phyloP scores from a whole-genome alignment of 2,797 vertebrate species.

The Emydoidea blandingii region DNA sequence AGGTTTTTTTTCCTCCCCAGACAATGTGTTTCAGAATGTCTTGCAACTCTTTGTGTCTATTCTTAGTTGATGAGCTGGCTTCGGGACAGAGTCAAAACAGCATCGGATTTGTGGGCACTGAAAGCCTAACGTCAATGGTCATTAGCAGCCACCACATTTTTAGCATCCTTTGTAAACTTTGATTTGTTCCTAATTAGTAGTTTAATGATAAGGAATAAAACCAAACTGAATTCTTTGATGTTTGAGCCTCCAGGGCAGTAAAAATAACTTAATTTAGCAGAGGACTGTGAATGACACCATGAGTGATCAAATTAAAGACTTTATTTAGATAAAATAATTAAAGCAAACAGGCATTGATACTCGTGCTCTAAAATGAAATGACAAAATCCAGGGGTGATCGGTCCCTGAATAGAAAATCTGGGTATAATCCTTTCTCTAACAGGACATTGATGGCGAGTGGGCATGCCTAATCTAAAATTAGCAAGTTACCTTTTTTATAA shows the following conservation, averaged over 20 bases:
- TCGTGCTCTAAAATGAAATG: no score
- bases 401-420: neutral
- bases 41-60: neutral
- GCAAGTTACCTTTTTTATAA: neutral
- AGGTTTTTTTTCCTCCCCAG: neutral
- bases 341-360: neutral
- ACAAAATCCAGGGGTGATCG: neutral
- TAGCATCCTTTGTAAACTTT: neutral
- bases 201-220: neutral
- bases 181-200: neutral
- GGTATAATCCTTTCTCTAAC: neutral
- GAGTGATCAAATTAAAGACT: neutral
- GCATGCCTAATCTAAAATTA: neutral
- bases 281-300: neutral
- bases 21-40: neutral
- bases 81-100: neutral
- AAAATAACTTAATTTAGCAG: neutral
- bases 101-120: conserved; percentile 41
- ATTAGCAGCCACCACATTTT: conserved; percentile 19
- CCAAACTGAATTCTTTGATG: neutral
- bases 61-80: neutral
- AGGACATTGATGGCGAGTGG: neutral
- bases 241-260: neutral
- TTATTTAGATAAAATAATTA: neutral
- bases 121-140: conserved; percentile 15